A percentile compares a stretch with the other conserved stretches of the same genome.
These are phyloP conservation scores for Ciconia stormi DNA, from an alignment of 2,113 vertebrate genomes.

Conservation along the genomic window DNA sequence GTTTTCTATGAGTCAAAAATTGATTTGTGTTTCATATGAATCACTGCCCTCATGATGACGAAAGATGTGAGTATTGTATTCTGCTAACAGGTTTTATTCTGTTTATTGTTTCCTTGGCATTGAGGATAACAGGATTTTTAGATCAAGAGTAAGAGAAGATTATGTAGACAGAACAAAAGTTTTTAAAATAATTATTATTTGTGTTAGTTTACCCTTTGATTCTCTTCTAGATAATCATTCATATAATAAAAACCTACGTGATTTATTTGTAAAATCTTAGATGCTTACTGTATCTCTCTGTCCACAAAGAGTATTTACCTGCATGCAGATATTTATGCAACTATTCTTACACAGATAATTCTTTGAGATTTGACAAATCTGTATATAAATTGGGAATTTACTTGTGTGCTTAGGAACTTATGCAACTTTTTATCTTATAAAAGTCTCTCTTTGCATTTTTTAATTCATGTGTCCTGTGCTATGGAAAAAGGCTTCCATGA, in stretches of 20 bases:
- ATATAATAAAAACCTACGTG: neutral
- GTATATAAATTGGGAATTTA: neutral
- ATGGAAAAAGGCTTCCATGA: neutral
- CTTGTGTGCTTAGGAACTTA: neutral
- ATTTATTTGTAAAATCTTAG: neutral
- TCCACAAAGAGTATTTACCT: neutral
- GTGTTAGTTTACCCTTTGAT: neutral
- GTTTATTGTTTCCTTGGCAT: neutral
- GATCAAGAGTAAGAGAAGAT: neutral
- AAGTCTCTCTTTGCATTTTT: neutral
- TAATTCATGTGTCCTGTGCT: neutral
- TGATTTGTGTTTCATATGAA: neutral
- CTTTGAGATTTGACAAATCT: neutral
- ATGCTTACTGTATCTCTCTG: neutral
- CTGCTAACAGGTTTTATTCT: neutral
- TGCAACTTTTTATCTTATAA: neutral
- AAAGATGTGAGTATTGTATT: neutral
- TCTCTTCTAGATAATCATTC: neutral
- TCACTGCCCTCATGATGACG: neutral
- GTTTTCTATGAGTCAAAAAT: neutral
- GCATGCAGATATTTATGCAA: neutral
- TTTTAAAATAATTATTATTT: neutral
- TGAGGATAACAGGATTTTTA: neutral
- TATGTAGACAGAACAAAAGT: neutral
- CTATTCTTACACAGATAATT: neutral